These are phyloP conservation scores for Piprites chloris DNA, from an alignment of 2,113 vertebrate genomes.

Conservation along the genomic window DNA sequence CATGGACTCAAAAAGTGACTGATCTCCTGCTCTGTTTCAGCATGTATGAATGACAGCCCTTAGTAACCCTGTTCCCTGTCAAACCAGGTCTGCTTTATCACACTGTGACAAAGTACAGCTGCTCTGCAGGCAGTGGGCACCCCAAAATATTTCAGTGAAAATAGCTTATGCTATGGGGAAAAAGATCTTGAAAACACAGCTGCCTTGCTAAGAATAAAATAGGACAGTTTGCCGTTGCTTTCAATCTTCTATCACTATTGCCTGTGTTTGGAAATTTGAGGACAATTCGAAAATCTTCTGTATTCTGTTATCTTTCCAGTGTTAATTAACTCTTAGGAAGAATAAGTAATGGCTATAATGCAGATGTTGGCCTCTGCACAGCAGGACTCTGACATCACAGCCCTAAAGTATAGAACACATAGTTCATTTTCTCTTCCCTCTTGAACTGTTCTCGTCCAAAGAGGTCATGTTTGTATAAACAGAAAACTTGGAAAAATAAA, in stretches of 20 bases:
- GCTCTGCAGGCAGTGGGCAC: neutral
- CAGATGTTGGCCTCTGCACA: neutral
- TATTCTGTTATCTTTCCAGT: neutral
- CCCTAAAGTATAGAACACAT: neutral
- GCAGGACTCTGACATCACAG: neutral
- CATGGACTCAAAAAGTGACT: slow-evolving; percentile 17
- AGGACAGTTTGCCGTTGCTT: neutral
- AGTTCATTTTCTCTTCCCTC: neutral
- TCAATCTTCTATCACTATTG: neutral
- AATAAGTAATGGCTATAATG: neutral
- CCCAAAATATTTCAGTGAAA: slow-evolving; percentile 9
- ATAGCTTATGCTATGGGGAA: neutral
- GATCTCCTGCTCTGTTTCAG: slow-evolving; percentile 29
- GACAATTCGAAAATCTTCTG: neutral
- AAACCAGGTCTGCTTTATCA: slow-evolving; percentile 36
- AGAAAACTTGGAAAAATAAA: neutral
- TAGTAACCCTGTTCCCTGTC: slow-evolving; percentile 38
- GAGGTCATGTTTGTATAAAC: neutral
- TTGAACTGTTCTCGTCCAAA: neutral
- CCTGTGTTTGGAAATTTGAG: neutral
- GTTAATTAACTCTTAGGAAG: neutral
- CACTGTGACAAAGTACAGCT: slow-evolving; percentile 43
- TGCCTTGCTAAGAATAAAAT: neutral
- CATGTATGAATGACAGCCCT: slow-evolving; percentile 31
- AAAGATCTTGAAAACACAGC: neutral